Evolutionary conservation across 2,113 vertebrate species (phyloP).

Genomic region (Tympanuchus pallidicinctus): DNA sequence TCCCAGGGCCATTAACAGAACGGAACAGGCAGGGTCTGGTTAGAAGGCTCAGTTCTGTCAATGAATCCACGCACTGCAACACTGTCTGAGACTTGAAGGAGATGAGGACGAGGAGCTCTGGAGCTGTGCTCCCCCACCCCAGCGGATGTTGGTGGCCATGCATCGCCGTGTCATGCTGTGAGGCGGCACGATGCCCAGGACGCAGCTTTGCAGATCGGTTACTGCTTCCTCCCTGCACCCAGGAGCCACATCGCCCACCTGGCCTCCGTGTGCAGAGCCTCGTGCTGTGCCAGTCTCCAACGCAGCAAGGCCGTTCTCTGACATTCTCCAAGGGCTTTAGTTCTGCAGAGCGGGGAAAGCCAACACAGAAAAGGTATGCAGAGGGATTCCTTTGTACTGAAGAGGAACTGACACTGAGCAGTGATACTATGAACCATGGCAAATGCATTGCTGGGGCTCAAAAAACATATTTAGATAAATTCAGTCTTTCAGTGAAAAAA

Average conservation of each 20-base stretch:
- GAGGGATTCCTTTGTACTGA: neutral
- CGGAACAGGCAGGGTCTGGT: accelerated
- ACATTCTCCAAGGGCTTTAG: accelerated
- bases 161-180: accelerated
- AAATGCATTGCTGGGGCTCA: neutral
- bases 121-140: accelerated
- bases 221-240: neutral
- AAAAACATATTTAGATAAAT: neutral
- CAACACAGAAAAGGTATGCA: accelerated
- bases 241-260: neutral
- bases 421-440: accelerated
- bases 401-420: neutral
- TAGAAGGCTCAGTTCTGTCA: too few species aligned
- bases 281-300: accelerated
- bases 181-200: neutral
- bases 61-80: too few species aligned
- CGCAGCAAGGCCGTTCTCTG: accelerated
- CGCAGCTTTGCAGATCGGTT: neutral
- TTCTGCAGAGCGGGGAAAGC: neutral
- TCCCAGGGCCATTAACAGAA: accelerated
- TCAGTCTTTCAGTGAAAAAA: neutral
- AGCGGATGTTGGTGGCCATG: accelerated
- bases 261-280: accelerated
- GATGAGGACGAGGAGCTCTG: accelerated
- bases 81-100: accelerated